phyloP scores from a whole-genome alignment of 2,113 vertebrate genomes.

The Vulpes lagopus region DNA sequence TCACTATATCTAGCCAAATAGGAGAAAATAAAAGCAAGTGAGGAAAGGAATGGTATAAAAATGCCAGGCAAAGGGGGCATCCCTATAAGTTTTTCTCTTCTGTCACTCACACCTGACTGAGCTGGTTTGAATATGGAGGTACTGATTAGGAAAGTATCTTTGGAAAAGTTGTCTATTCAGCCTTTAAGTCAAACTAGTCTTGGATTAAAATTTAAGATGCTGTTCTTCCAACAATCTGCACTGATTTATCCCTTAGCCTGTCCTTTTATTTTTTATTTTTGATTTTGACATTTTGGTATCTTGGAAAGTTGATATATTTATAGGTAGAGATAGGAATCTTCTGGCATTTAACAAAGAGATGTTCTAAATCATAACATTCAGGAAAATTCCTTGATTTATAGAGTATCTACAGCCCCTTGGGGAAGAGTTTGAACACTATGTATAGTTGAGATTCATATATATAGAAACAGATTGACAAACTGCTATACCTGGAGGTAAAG shows the following conservation, averaged over 20 bases:
- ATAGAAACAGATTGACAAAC: background rate
- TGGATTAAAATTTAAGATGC: constrained; percentile 54
- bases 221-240: background rate
- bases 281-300: background rate
- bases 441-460: background rate
- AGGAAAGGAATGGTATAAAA: background rate
- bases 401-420: background rate
- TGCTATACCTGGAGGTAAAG: background rate
- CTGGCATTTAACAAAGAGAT: background rate
- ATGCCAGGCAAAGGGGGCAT: background rate
- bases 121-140: background rate
- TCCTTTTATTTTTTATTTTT: background rate
- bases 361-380: constrained; percentile 44
- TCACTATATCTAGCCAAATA: background rate
- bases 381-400: background rate
- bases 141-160: background rate
- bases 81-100: background rate
- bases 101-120: background rate
- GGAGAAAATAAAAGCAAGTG: background rate
- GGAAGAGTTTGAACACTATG: background rate
- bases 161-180: background rate
- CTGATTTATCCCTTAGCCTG: constrained; percentile 39
- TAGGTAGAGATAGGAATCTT: background rate
- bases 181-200: background rate
- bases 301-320: constrained; percentile 37